These are phyloP conservation scores for Drosophila fulvimacula DNA, from an alignment of 2,888 invertebrate species.

Conservation along the genomic window DNA sequence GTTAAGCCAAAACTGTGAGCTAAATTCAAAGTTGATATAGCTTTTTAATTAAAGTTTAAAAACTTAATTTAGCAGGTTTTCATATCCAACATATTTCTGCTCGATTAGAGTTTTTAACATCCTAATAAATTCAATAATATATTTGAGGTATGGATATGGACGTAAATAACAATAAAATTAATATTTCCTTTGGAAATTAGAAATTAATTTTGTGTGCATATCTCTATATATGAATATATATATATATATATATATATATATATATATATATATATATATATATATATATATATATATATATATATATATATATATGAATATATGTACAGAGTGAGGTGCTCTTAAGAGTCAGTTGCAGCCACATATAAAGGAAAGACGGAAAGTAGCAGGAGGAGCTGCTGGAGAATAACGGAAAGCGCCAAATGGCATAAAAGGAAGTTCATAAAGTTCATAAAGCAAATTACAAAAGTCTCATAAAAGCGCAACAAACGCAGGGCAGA, in stretches of 20 bases:
- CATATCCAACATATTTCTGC: not conserved
- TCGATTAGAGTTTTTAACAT: too few species aligned
- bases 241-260: not conserved
- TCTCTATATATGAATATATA: too few species aligned
- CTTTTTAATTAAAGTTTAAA: not conserved
- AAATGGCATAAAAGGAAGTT: slow-evolving; percentile 66
- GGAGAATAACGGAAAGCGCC: slow-evolving; percentile 30
- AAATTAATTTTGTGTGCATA: too few species aligned
- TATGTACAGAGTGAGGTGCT: slow-evolving; percentile 9
- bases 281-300: not conserved
- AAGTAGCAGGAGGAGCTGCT: slow-evolving; percentile 1
- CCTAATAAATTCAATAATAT: too few species aligned
- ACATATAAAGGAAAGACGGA: slow-evolving; percentile 28
- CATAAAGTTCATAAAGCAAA: slow-evolving; percentile 79
- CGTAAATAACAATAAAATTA: not conserved
- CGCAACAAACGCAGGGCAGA: slow-evolving; percentile 48
- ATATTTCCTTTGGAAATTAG: not conserved
- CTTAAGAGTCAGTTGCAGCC: slow-evolving; percentile 36
- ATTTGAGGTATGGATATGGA: too few species aligned
- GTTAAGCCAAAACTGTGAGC: not conserved
- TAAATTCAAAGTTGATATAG: not conserved
- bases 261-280: slow-evolving; percentile 2
- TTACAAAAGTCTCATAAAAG: slow-evolving; percentile 72
- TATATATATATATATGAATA: not conserved
- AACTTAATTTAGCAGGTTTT: not conserved